Percentiles rank a stretch among this genome's conserved stretches.
Conservation (phyloP, 2,888 invertebrate genomes). For the Drosophila kuntzei region DNA sequence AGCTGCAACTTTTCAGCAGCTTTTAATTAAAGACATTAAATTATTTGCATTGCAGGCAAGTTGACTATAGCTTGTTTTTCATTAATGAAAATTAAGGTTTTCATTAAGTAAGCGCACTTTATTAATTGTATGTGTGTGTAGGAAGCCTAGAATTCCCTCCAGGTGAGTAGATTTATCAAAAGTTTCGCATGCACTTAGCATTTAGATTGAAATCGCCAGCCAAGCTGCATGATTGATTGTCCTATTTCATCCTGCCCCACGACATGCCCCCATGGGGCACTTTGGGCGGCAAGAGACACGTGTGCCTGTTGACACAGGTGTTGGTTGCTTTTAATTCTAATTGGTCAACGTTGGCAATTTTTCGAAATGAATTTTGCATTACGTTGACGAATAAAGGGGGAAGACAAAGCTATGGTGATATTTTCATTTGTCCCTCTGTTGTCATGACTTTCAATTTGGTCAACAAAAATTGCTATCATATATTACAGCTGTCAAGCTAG, state of each 20-base stretch:
- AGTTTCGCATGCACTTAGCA: constrained; percentile 58
- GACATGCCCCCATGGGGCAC: constrained; percentile 27
- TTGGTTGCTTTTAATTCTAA: constrained; percentile 63
- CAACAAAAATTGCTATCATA: constrained; percentile 18
- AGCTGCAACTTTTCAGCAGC: constrained; percentile 42
- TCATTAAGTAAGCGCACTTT: constrained; percentile 54
- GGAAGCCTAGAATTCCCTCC: constrained; percentile 27
- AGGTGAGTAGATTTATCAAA: constrained; percentile 46
- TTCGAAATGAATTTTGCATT: constrained; percentile 63
- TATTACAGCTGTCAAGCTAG: constrained; percentile 9
- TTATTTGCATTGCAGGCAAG: constrained; percentile 51
- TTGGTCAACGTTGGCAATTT: constrained; percentile 67
- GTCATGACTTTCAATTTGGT: constrained; percentile 49
- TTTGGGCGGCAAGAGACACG: constrained; percentile 31
- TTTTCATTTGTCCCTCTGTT: constrained; percentile 28
- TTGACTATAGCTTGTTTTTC: constrained; percentile 19
- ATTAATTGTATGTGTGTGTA: constrained; percentile 36
- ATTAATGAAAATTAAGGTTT: constrained; percentile 45
- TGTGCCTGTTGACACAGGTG: constrained; percentile 67
- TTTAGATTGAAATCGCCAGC: constrained; percentile 60
- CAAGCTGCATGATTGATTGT: constrained; percentile 66
- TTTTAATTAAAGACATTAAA: constrained; percentile 73
- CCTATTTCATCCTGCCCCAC: constrained; percentile 14
- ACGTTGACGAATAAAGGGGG: constrained; percentile 36
- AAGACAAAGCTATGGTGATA: constrained; percentile 31